A percentile compares a stretch with the other conserved stretches of the same genome.
phyloP scores from a whole-genome alignment of 2,888 invertebrate genomes.

The Erynnis tages region DNA sequence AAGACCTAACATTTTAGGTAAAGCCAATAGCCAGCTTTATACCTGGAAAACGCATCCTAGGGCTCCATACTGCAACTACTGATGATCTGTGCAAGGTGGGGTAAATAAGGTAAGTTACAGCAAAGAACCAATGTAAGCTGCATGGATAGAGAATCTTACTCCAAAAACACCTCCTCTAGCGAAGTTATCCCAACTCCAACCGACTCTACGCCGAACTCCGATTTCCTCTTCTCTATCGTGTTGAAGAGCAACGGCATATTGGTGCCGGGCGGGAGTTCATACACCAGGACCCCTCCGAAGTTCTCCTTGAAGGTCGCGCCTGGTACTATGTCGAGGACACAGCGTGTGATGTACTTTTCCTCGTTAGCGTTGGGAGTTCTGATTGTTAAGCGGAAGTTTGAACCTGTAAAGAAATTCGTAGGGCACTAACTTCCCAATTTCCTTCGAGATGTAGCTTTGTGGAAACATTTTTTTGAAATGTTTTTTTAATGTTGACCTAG shows the following conservation, averaged over 20 bases:
- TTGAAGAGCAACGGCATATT: constrained; percentile 81
- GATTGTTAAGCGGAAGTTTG: constrained; percentile 86
- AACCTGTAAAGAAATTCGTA: no score
- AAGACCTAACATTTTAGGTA: no score
- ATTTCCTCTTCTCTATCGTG: constrained; percentile 82
- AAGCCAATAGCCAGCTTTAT: no score
- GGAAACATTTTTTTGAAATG: no score
- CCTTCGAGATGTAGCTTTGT: no score
- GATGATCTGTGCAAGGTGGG: no score
- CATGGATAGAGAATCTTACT: constrained; percentile 65
- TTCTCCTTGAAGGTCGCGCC: constrained; percentile 53
- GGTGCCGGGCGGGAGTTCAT: constrained; percentile 69
- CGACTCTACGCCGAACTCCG: constrained; percentile 85
- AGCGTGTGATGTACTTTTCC: constrained; percentile 42
- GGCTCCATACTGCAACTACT: no score
- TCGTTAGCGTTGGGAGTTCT: constrained; percentile 61
- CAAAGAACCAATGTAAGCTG: background rate
- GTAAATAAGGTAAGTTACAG: no score
- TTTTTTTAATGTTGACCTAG: no score
- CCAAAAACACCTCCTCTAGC: constrained; percentile 95
- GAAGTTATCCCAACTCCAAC: constrained; percentile 94
- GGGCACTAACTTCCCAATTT: no score
- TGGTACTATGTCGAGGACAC: constrained; percentile 44
- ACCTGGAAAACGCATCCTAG: no score
- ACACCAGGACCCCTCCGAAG: constrained; percentile 50